Base-by-base conservation (phyloP, 1,140 invertebrate species). In the Apolygus lucorum region DNA sequence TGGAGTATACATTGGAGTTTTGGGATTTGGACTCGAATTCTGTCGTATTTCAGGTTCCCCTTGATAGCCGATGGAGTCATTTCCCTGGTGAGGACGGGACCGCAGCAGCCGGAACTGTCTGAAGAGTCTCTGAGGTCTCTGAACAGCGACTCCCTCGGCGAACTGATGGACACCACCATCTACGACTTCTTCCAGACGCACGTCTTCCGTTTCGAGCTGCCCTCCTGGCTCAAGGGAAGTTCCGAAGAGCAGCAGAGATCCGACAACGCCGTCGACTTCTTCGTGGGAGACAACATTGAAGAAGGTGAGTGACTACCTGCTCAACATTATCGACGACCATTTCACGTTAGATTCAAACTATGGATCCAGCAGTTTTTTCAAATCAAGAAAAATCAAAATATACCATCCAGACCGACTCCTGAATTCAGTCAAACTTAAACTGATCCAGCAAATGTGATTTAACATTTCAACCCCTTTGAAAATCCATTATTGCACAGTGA, bases 131-230 rank as follows among this genome's bases (percentile, higher is more conserved):
- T 68, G 2, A 28, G 27, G 24, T 13, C 52, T 26, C 22, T 62
- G 1, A 73, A 75, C 64, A 65, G 64, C 28, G 28, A 63, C 14
- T 66, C 70, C 1, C 63, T 75, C 0, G 69, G 62, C 24, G 52
- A 67, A 0, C 49, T 75, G 14, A 72, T 75, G 29, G 74, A 75
- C 52, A n/a, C 63, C 14, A 70, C 64, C 22, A 68, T 75, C 27
- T 74, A 74, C 27, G n/a, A 65, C 13, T 75, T 74, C 69, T 75
- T 75, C 72, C 73, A 75, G 17, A 74, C 68, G 22, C 74, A 74
- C 70, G 69, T 75, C 34, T 65, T 75, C 24, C 42, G 74, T 2
- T 27, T 75, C 42, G 68, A 70, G 34, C 63, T 74, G 4, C 74
- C 74, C n/a, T 63, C 28, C 14, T 67, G 54, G 68, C 29, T 63